Base-by-base conservation (phyloP, 2,888 invertebrate genomes). In the Agrochola litura region DNA sequence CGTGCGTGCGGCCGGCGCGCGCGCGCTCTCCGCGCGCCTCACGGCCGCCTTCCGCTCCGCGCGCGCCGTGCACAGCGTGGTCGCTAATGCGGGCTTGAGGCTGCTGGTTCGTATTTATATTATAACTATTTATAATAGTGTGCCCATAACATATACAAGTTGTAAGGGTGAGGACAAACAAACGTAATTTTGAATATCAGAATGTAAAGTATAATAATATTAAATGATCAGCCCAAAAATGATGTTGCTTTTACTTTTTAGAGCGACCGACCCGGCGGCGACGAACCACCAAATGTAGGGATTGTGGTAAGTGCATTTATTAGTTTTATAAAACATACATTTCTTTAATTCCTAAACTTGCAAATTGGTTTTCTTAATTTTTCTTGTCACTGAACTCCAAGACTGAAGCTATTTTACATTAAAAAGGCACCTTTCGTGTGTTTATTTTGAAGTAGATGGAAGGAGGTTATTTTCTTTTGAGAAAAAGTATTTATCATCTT, bases 221-320 rank as follows among this genome's bases (percentile, higher is more conserved):
- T 37, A 37, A 37, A 25, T 25, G 58, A 58, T 25, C 25, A 16
- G 6, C 25, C 25, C 25, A 25, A 30, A 46, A 22, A 37, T 58
- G 1, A 60, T 68, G n/a, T 41, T 16, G 0, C 16, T 30, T 63
- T 71, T 30, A n/a, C 1, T 60, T 52, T 97, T 73, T 93, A 98
- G 98, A 98, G 98, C 92, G 98, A 98, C 87, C 97, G 97, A 85
- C 98, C 98, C 0, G 98, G 98, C 0, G 98, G 98, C 1, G 98
- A 98, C 88, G 97, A 97, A 83, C 95, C 93, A 71, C 94, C 94
- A 3, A 95, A 93, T 75, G 88, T 94, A 56, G 95, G 94, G 75
- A 89, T 96, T 86, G 90, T 95, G 69, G 96, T 96, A 88, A 95
- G 96, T 93, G 74, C 30, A 30, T 49, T 60, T 30, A 60, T 60